Evolutionary conservation across 2,113 vertebrate genomes (phyloP), one percentile per base, ranked within the genome.

Genomic region (Ammospiza nelsoni): DNA sequence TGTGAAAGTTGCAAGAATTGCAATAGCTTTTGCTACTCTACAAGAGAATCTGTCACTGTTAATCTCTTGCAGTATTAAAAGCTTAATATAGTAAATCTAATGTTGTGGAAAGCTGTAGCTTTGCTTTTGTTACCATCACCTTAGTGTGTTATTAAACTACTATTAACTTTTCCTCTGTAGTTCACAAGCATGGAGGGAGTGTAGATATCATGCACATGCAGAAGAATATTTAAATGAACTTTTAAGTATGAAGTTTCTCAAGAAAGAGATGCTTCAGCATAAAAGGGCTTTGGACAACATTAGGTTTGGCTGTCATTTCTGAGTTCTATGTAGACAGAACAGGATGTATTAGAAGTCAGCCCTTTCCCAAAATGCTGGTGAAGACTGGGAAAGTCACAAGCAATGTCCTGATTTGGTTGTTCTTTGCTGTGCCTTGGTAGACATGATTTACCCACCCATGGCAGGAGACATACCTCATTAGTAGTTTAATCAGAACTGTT

Each of bases 61-160:
- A 97, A 98, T 98, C 93, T 95, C 77, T 87, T 95, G 84, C 86
- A 37, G 76, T 94, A 94, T 97, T 97, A 95, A 97, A 96, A 96
- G 95, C 96, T 97, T 95, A 96, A 95, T 95, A 87, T n/a, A 84
- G 81, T 94, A 95, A 96, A 97, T 91, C 93, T 90, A 78, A 69
- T 87, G 71, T 90, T 96, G 80, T 24, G 57, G 82, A 92, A 93
- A 94, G 94, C 84, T 69, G 89, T 80, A 73, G 46, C 66, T 86
- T 94, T 96, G 92, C 86, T 90, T 97, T 89, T 90, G 68, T 78
- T 92, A 35, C 49, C 61, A 19, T 96, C 91, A 95, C 91, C 88
- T 81, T 92, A 37, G 62, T 90, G 48, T 37, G 54, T 94, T 92
- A 78, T 94, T 95, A 78, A 92, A 67, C 49, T 85, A 86, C 48